Percentiles rank a stretch among this genome's conserved stretches.
phyloP scores from a whole-genome alignment of 2,888 invertebrate genomes.

The Ischnus inquisitorius region DNA sequence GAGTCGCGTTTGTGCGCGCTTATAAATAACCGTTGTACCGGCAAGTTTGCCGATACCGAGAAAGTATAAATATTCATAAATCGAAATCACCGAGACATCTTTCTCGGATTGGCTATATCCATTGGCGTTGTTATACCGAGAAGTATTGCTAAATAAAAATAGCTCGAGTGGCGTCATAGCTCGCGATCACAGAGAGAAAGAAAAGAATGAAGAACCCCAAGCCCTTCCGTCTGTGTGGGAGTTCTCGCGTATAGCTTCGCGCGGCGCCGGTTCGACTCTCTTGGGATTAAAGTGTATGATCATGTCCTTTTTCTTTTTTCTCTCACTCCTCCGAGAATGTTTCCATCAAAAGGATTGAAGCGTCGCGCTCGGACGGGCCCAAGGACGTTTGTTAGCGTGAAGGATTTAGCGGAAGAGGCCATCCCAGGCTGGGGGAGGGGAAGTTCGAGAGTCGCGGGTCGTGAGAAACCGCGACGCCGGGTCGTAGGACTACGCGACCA shows the following conservation, averaged over 20 bases:
- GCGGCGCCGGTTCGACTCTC: not conserved
- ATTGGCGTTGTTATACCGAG: conserved; percentile 4
- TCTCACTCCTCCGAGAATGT: conserved; percentile 7
- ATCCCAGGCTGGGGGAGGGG: conserved; percentile 1
- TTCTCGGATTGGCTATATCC: not conserved
- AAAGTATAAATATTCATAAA: conserved; percentile 59
- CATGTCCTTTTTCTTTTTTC: not conserved
- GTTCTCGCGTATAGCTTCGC: not conserved
- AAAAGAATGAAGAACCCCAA: not conserved
- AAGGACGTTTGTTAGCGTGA: conserved; percentile 42
- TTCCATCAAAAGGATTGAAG: conserved; percentile 46
- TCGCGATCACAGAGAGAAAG: not conserved
- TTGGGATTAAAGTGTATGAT: not conserved
- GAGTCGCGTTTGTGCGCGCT: not conserved
- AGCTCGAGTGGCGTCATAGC: conserved; percentile 32
- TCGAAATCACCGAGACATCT: conserved; percentile 33
- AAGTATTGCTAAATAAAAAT: conserved; percentile 52
- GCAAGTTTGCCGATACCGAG: conserved; percentile 40
- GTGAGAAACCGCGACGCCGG: conserved; percentile 76
- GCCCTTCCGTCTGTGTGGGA: conserved; percentile 5
- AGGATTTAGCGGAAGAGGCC: conserved; percentile 25
- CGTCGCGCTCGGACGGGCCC: conserved; percentile 42
- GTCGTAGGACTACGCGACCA: conserved; percentile 74
- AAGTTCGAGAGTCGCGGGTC: conserved; percentile 67
- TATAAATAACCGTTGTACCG: conserved; percentile 15